These are phyloP conservation scores for Benitochromis conjunctus DNA, from an alignment of 2,113 vertebrate species.

Conservation along the genomic window DNA sequence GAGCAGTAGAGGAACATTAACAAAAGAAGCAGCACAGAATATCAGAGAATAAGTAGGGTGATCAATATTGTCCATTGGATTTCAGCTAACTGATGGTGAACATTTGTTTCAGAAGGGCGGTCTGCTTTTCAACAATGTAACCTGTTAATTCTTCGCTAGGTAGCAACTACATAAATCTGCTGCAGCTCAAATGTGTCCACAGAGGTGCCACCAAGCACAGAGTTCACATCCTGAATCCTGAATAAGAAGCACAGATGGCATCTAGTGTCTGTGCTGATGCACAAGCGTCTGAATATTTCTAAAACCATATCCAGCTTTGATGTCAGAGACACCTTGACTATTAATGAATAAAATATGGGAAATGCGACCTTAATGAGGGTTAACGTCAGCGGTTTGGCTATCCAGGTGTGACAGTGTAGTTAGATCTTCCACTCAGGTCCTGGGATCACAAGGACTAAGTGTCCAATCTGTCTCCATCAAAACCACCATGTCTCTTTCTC, in stretches of 20 bases:
- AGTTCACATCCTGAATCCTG: neutral
- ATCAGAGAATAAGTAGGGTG: neutral
- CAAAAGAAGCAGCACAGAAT: neutral
- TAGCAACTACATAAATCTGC: neutral
- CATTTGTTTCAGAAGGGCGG: neutral
- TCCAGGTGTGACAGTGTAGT: neutral
- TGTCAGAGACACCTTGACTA: neutral
- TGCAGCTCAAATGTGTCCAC: neutral
- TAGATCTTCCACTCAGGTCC: neutral
- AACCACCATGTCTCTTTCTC: constrained; percentile 1
- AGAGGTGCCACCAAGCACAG: neutral
- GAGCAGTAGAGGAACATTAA: neutral
- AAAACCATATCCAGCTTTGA: neutral
- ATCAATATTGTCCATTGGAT: neutral
- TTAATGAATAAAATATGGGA: constrained; percentile 8
- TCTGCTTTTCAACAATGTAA: neutral
- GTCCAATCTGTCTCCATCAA: constrained; percentile 19
- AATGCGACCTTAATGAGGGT: neutral
- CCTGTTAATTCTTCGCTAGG: neutral
- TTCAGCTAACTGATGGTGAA: neutral
- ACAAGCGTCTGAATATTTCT: neutral
- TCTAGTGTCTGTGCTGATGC: neutral
- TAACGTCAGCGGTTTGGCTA: neutral
- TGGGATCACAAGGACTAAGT: constrained; percentile 13
- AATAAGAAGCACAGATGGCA: neutral